phyloP scores from a whole-genome alignment of 2,888 invertebrate species.

The Dione juno region DNA sequence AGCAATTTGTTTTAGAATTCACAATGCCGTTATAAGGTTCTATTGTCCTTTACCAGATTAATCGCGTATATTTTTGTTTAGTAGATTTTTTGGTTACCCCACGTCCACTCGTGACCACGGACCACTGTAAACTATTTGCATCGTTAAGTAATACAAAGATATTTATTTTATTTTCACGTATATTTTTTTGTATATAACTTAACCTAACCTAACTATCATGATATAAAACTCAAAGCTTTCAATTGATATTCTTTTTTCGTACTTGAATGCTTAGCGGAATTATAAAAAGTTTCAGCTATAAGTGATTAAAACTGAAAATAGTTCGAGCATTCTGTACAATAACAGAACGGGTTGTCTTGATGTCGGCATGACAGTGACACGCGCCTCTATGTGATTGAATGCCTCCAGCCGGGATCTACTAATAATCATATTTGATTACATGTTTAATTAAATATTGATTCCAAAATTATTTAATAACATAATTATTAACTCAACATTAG shows the following conservation, averaged over 20 bases:
- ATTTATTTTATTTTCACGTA: too few relatives aligned
- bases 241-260: too few relatives aligned
- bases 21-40: neutral
- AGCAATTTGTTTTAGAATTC: slow-evolving; percentile 20
- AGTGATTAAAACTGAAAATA: neutral
- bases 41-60: too few relatives aligned
- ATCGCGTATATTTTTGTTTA: too few relatives aligned
- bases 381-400: slow-evolving; percentile 2
- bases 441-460: neutral
- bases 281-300: neutral
- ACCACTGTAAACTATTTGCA: too few relatives aligned
- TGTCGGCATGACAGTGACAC: slow-evolving; percentile 11
- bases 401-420: slow-evolving; percentile 4
- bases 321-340: slow-evolving; percentile 3
- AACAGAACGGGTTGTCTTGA: slow-evolving; percentile 1
- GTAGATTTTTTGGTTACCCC: neutral
- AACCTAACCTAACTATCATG: too few relatives aligned
- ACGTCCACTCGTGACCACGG: too few relatives aligned
- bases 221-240: too few relatives aligned
- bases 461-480: too few relatives aligned
- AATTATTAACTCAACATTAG: too few relatives aligned
- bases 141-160: too few relatives aligned
- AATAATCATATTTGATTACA: slow-evolving; percentile 12
- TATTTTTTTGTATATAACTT: too few relatives aligned
- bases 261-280: neutral